A percentile compares a stretch with the other conserved stretches of the same genome.
These are phyloP conservation scores for Chrysolina americana DNA, from an alignment of 2,888 invertebrate genomes.

Conservation along the genomic window DNA sequence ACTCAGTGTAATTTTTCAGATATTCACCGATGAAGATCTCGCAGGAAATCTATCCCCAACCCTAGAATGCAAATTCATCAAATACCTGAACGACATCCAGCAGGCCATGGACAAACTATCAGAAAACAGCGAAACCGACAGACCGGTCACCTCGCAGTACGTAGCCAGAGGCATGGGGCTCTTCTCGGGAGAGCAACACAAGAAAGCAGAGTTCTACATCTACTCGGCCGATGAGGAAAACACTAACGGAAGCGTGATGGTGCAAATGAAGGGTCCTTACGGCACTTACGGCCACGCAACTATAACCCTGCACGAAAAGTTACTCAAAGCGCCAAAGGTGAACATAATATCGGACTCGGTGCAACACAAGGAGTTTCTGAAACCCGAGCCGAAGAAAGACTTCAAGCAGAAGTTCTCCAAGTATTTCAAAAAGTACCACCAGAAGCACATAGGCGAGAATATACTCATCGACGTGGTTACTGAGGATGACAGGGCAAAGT, in stretches of 20 bases:
- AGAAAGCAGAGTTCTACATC: slow-evolving; percentile 74
- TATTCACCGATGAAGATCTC: slow-evolving; percentile 74
- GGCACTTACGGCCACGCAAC: slow-evolving; percentile 59
- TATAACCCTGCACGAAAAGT: slow-evolving; percentile 51
- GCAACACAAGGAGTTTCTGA: not conserved
- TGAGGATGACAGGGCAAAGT: slow-evolving; percentile 71
- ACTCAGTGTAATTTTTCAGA: slow-evolving; percentile 67
- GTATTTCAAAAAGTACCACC: slow-evolving; percentile 37
- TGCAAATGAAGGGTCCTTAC: slow-evolving; percentile 65
- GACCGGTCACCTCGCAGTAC: slow-evolving; percentile 69
- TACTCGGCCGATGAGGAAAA: slow-evolving; percentile 65
- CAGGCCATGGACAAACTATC: slow-evolving; percentile 58
- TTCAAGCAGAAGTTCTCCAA: slow-evolving; percentile 36
- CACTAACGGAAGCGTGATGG: slow-evolving; percentile 56
- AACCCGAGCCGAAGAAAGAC: slow-evolving; percentile 4
- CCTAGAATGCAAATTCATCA: slow-evolving; percentile 74
- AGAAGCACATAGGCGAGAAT: slow-evolving; percentile 59
- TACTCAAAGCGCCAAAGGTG: slow-evolving; percentile 38
- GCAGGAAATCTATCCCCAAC: slow-evolving; percentile 70
- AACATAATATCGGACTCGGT: slow-evolving; percentile 34
- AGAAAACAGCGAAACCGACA: slow-evolving; percentile 46
- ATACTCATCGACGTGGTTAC: slow-evolving; percentile 72
- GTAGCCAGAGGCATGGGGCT: slow-evolving; percentile 76
- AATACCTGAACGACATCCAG: slow-evolving; percentile 72
- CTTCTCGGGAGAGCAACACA: slow-evolving; percentile 73